A percentile compares a stretch with the other conserved stretches of the same genome.
Evolutionary conservation across 2,888 invertebrate genomes (phyloP).

Genomic region (Pogonocherus hispidulus): DNA sequence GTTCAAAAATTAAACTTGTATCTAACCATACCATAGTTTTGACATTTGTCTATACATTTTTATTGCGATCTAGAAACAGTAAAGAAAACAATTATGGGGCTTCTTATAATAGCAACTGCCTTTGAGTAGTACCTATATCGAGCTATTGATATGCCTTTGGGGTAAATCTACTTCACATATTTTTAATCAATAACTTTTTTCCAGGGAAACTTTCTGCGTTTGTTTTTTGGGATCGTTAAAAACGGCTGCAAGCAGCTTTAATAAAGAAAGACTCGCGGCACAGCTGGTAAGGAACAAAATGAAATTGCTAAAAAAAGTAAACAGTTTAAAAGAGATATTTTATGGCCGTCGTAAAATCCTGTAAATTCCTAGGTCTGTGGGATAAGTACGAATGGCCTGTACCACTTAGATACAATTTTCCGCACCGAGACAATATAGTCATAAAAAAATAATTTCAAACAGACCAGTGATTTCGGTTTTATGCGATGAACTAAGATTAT

Average conservation of each 20-base stretch:
- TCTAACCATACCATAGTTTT: too few relatives aligned
- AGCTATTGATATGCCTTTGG: too few relatives aligned
- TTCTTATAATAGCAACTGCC: too few relatives aligned
- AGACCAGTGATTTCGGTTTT: neutral
- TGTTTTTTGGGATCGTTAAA: neutral
- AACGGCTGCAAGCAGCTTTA: neutral
- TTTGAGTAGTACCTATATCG: too few relatives aligned
- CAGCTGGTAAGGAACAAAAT: slow-evolving; percentile 2
- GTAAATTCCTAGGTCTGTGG: slow-evolving; percentile 12
- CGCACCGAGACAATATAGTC: neutral
- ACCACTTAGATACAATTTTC: slow-evolving; percentile 1
- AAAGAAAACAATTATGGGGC: too few relatives aligned
- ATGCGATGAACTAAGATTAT: neutral
- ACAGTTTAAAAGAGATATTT: slow-evolving; percentile 27
- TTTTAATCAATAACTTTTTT: too few relatives aligned
- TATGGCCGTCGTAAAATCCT: neutral
- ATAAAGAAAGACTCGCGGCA: slow-evolving; percentile 8
- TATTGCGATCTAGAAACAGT: too few relatives aligned
- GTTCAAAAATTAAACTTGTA: too few relatives aligned
- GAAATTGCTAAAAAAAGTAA: slow-evolving; percentile 21
- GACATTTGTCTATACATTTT: too few relatives aligned
- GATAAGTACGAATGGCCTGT: neutral
- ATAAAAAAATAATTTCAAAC: slow-evolving; percentile 1
- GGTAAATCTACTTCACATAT: too few relatives aligned
- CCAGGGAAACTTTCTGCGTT: neutral